Conservation (phyloP, 2,888 invertebrate genomes). For the Scelioninae gen. 1 region DNA sequence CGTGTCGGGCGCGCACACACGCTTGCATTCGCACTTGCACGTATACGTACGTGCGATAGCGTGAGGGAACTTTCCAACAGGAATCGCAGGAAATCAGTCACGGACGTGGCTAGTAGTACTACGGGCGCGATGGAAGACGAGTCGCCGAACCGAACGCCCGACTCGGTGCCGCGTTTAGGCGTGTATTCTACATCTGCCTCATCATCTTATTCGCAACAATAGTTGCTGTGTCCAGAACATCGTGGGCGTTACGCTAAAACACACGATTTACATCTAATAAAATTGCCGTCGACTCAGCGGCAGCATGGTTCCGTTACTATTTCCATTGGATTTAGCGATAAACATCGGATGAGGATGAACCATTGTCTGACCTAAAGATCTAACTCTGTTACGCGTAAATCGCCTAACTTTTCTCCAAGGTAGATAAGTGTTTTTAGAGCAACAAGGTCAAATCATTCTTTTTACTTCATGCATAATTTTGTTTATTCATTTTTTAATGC, state of each 20-base stretch:
- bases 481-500: too few relatives aligned
- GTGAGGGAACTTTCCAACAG: constrained; percentile 70
- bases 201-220: constrained; percentile 13
- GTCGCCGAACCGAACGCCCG: constrained; percentile 34
- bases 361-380: too few relatives aligned
- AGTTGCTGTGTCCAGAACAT: constrained; percentile 1
- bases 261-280: constrained; percentile 3
- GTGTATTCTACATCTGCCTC: constrained; percentile 22
- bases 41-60: constrained; percentile 31
- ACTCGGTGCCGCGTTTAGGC: constrained; percentile 19
- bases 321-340: not conserved
- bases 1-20: constrained; percentile 22
- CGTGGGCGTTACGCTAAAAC: constrained; percentile 13
- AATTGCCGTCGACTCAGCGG: constrained; percentile 14
- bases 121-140: constrained; percentile 68
- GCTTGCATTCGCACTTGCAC: constrained; percentile 33
- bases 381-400: too few relatives aligned
- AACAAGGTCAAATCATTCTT: too few relatives aligned
- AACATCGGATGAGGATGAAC: too few relatives aligned
- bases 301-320: constrained; percentile 30
- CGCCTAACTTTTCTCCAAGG: too few relatives aligned
- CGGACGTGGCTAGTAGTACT: constrained; percentile 69
- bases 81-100: constrained; percentile 70
- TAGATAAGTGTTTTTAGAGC: too few relatives aligned
- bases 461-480: too few relatives aligned